Evolutionary conservation across 1,140 invertebrate species (phyloP).

Genomic region (Prorops nasuta): DNA sequence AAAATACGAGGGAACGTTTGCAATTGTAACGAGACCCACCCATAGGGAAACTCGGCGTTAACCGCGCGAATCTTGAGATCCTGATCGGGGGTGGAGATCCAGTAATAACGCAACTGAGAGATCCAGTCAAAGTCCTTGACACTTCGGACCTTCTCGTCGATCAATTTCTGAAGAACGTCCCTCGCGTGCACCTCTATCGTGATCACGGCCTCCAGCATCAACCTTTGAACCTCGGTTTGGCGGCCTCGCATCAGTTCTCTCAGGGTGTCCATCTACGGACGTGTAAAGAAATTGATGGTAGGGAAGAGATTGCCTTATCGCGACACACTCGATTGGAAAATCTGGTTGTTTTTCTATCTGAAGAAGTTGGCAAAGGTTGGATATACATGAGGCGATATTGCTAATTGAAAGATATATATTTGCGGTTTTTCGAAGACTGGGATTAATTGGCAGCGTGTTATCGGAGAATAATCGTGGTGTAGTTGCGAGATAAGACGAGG

Average conservation of each 20-base stretch:
- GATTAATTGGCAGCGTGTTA: too few relatives aligned
- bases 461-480: too few relatives aligned
- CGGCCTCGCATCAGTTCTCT: slow-evolving; percentile 64
- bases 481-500: not conserved
- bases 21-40: slow-evolving; percentile 25
- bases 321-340: not conserved
- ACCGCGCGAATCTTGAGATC: slow-evolving; percentile 63
- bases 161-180: slow-evolving; percentile 65
- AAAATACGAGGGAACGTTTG: not conserved
- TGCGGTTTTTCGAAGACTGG: too few relatives aligned
- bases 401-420: too few relatives aligned
- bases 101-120: slow-evolving; percentile 73
- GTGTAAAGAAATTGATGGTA: slow-evolving; percentile 9
- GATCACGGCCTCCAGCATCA: slow-evolving; percentile 66
- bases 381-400: too few relatives aligned
- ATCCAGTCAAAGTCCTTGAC: slow-evolving; percentile 81
- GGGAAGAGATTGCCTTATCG: not conserved
- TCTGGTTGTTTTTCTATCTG: too few relatives aligned
- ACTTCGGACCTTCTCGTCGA: slow-evolving; percentile 62
- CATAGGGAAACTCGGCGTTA: slow-evolving; percentile 65
- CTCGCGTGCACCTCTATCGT: slow-evolving; percentile 71
- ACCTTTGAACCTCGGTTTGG: slow-evolving; percentile 66
- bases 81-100: slow-evolving; percentile 57
- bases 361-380: too few relatives aligned
- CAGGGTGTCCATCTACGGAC: slow-evolving; percentile 63